These are phyloP conservation scores for Amorpha juglandis DNA, from an alignment of 2,888 invertebrate species.

Conservation along the genomic window DNA sequence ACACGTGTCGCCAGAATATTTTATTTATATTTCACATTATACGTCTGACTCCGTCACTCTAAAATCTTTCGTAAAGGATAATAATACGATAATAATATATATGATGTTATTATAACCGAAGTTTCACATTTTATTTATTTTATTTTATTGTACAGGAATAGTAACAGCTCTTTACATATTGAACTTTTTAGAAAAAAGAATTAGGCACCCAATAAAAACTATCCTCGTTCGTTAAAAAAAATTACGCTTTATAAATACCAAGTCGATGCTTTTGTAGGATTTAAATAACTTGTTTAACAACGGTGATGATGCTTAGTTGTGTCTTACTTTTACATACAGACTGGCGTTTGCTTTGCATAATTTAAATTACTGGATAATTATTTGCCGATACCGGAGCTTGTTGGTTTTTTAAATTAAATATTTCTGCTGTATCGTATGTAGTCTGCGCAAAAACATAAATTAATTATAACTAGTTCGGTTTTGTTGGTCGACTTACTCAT, in stretches of 20 bases:
- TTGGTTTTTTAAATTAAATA: no score
- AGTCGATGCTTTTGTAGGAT: not conserved
- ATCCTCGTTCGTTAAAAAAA: no score
- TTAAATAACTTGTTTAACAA: conserved; percentile 32
- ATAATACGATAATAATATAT: no score
- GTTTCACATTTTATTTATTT: not conserved
- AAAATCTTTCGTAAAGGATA: not conserved
- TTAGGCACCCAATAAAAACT: no score
- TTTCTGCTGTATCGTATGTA: no score
- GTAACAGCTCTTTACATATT: no score
- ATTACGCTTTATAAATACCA: not conserved
- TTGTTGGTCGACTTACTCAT: no score
- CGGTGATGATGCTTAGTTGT: conserved; percentile 13
- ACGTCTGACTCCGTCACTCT: not conserved
- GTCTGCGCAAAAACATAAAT: no score
- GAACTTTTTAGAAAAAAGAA: no score
- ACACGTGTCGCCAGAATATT: not conserved
- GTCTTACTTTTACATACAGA: conserved; percentile 17
- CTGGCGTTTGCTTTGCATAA: conserved; percentile 28
- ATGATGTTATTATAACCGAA: not conserved
- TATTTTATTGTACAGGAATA: no score
- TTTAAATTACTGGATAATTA: conserved; percentile 27
- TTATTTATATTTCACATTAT: not conserved
- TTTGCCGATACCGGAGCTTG: not conserved
- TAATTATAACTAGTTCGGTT: no score